Evolutionary conservation across 1,140 invertebrate genomes (phyloP).

Genomic region (Spodoptera frugiperda): DNA sequence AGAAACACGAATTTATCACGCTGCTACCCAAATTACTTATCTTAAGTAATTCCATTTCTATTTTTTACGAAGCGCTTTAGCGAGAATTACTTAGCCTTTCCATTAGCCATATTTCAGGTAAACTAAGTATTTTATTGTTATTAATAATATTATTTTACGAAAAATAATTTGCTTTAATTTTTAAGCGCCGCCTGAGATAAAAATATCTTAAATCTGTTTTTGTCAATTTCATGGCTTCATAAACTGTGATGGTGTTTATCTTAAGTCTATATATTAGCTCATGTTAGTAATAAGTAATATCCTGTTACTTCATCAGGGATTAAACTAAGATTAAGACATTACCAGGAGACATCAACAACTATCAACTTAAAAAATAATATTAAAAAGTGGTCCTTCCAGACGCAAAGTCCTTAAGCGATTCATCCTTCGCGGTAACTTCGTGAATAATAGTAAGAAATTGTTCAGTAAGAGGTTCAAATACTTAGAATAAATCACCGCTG

Average conservation of each 20-base stretch:
- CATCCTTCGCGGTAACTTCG: constrained; percentile 6
- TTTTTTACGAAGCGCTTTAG: constrained; percentile 25
- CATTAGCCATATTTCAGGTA: background rate
- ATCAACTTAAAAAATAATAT: background rate
- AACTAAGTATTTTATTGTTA: constrained; percentile 20
- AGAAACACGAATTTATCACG: constrained; percentile 16
- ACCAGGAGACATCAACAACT: background rate
- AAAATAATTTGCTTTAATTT: too few relatives aligned
- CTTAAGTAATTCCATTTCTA: constrained; percentile 25
- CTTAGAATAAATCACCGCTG: constrained; percentile 54
- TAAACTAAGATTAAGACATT: too few relatives aligned
- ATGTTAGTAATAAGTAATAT: too few relatives aligned
- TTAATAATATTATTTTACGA: background rate
- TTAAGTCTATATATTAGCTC: too few relatives aligned
- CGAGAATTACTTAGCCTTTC: constrained; percentile 15
- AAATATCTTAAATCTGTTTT: too few relatives aligned
- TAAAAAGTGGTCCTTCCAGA: background rate
- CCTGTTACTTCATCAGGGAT: too few relatives aligned
- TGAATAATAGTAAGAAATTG: constrained; percentile 36
- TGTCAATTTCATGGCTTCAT: too few relatives aligned
- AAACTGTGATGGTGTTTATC: too few relatives aligned
- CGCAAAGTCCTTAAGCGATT: background rate
- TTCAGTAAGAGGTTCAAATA: constrained; percentile 54
- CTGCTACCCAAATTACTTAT: constrained; percentile 23
- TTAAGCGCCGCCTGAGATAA: too few relatives aligned